Conservation (phyloP, 1,140 invertebrate species). For the Drosophila pachea region DNA sequence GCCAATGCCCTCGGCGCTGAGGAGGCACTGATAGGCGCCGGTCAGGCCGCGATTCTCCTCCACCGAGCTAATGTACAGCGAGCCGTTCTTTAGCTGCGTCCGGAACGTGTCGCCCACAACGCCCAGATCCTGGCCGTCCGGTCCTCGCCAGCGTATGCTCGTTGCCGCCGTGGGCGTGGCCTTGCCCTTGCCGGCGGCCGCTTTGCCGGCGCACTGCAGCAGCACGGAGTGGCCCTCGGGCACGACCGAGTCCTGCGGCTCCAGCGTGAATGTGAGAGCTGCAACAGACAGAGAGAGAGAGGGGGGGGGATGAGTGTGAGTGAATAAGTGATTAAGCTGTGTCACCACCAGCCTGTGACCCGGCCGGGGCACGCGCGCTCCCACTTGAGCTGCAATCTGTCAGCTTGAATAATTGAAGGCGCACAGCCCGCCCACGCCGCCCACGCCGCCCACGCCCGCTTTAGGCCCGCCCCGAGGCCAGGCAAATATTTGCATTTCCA, state of each 20-base stretch:
- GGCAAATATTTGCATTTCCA: slow-evolving; percentile 74
- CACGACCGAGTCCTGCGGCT: slow-evolving; percentile 85
- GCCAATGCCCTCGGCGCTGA: slow-evolving; percentile 85
- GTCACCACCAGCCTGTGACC: slow-evolving; percentile 33
- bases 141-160: slow-evolving; percentile 83
- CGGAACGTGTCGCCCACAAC: slow-evolving; percentile 86
- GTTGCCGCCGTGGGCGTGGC: slow-evolving; percentile 54
- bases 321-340: slow-evolving; percentile 30
- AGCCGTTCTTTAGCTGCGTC: slow-evolving; percentile 87
- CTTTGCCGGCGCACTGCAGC: slow-evolving; percentile 83
- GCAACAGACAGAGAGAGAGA: slow-evolving; percentile 42
- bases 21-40: slow-evolving; percentile 88
- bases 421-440: slow-evolving; percentile 18
- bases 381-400: slow-evolving; percentile 61
- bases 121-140: slow-evolving; percentile 83
- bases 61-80: slow-evolving; percentile 86
- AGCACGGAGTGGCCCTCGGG: slow-evolving; percentile 83
- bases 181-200: slow-evolving; percentile 55
- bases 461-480: slow-evolving; percentile 22
- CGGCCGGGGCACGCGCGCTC: slow-evolving; percentile 37
- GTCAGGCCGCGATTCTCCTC: slow-evolving; percentile 83
- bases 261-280: slow-evolving; percentile 82
- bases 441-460: slow-evolving; percentile 7
- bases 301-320: slow-evolving; percentile 2
- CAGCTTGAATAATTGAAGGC: slow-evolving; percentile 72